phyloP scores from a whole-genome alignment of 2,797 vertebrate species.

The Clamator glandarius region DNA sequence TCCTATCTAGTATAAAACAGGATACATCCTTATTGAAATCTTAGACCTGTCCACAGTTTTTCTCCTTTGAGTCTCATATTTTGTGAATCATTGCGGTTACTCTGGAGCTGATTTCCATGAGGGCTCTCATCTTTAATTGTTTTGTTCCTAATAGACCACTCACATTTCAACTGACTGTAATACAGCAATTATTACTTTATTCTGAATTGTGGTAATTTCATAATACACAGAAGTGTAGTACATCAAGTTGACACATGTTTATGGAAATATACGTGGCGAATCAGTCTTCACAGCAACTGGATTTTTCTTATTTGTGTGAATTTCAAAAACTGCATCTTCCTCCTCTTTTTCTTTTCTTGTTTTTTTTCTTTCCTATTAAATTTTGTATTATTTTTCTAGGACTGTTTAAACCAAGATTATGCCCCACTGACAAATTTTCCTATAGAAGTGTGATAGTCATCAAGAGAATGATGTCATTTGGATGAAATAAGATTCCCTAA shows the following conservation, averaged over 20 bases:
- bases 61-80: background rate
- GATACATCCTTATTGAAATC: background rate
- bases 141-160: background rate
- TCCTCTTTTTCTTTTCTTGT: too few relatives aligned
- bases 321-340: background rate
- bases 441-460: conserved; percentile 18
- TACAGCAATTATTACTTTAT: background rate
- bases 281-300: background rate
- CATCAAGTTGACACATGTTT: background rate
- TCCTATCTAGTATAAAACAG: background rate
- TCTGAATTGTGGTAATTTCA: background rate
- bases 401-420: conserved; percentile 18
- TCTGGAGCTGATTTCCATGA: background rate
- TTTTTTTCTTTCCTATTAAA: background rate
- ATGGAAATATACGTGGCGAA: background rate
- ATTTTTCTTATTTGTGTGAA: background rate
- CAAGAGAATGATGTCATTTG: conserved; percentile 32
- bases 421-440: conserved; percentile 22
- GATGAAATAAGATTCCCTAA: conserved; percentile 32
- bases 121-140: background rate
- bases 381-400: background rate
- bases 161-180: background rate
- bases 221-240: background rate
- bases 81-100: background rate
- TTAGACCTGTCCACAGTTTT: background rate